These are phyloP conservation scores for Cloeon dipterum DNA, from an alignment of 2,888 invertebrate genomes.

Conservation along the genomic window DNA sequence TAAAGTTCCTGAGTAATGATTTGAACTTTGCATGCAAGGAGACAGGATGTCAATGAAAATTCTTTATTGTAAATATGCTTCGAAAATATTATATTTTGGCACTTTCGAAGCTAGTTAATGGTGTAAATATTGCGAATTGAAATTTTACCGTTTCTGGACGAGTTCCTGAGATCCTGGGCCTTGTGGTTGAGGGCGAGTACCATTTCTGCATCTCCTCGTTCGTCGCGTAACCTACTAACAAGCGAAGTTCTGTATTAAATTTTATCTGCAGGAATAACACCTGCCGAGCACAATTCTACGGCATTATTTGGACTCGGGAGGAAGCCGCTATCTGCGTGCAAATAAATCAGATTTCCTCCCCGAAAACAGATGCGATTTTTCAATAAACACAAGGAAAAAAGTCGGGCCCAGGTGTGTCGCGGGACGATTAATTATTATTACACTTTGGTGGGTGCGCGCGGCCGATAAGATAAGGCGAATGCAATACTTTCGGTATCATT, in stretches of 20 bases:
- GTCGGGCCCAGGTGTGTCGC: neutral
- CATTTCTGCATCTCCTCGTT: conserved; percentile 64
- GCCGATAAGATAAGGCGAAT: too few relatives aligned
- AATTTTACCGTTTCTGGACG: conserved; percentile 76
- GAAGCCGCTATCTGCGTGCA: neutral
- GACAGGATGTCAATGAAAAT: too few relatives aligned
- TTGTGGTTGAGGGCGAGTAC: conserved; percentile 59
- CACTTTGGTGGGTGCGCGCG: too few relatives aligned
- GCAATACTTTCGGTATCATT: too few relatives aligned
- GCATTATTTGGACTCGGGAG: neutral
- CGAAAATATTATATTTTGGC: too few relatives aligned
- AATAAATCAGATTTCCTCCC: neutral
- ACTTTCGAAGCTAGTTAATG: too few relatives aligned
- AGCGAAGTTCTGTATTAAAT: neutral
- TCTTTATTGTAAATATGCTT: too few relatives aligned
- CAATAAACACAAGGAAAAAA: neutral
- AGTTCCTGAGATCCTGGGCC: conserved; percentile 60
- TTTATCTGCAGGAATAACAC: neutral
- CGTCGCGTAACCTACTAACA: conserved; percentile 61
- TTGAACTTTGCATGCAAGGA: too few relatives aligned
- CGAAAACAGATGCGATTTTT: neutral
- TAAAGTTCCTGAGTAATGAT: too few relatives aligned
- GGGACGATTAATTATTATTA: too few relatives aligned
- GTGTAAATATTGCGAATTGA: too few relatives aligned
- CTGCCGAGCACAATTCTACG: neutral